Evolutionary conservation across 2,113 vertebrate species (phyloP).

Genomic region (Ammodytes marinus): DNA sequence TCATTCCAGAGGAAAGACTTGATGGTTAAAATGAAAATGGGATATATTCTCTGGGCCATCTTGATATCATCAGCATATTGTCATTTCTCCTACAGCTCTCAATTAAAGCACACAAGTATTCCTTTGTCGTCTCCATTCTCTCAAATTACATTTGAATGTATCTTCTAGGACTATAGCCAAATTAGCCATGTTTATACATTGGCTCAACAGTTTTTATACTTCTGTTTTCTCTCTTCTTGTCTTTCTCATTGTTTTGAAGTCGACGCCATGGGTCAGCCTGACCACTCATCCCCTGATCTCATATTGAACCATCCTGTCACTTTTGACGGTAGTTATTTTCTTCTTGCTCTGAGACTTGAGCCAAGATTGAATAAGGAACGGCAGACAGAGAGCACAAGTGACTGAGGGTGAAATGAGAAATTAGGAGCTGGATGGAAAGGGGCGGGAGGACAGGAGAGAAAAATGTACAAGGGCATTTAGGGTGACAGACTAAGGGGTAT

Average conservation of each 20-base stretch:
- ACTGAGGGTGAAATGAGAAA: slow-evolving; percentile 41
- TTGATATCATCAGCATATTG: slow-evolving; percentile 56
- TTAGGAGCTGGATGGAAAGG: slow-evolving; percentile 10
- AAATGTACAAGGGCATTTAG: slow-evolving; percentile 15
- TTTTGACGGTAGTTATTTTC: slow-evolving; percentile 22
- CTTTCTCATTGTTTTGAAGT: slow-evolving; percentile 18
- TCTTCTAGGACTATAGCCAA: neutral
- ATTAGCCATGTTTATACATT: neutral
- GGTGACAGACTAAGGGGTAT: slow-evolving; percentile 42
- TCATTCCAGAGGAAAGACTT: slow-evolving; percentile 42
- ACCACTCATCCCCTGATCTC: slow-evolving; percentile 14
- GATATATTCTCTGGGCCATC: slow-evolving; percentile 36
- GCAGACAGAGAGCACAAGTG: slow-evolving; percentile 9
- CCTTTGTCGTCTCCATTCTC: neutral
- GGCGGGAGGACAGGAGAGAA: neutral
- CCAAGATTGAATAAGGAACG: slow-evolving; percentile 22
- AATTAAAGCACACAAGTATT: slow-evolving; percentile 40
- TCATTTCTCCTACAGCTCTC: slow-evolving; percentile 44
- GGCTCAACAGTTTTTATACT: slow-evolving; percentile 1
- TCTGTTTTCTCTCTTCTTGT: slow-evolving; percentile 6
- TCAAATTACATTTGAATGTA: slow-evolving; percentile 5
- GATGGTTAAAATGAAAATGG: slow-evolving; percentile 22
- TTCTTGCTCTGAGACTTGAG: slow-evolving; percentile 16
- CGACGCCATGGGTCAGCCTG: neutral
- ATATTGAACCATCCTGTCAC: slow-evolving; percentile 13